Evolutionary conservation across 37 sponge, comb jelly and placozoan species (phyloP), one percentile per base, ranked within the genome.

Genomic region (Dysidea cf. avara): DNA sequence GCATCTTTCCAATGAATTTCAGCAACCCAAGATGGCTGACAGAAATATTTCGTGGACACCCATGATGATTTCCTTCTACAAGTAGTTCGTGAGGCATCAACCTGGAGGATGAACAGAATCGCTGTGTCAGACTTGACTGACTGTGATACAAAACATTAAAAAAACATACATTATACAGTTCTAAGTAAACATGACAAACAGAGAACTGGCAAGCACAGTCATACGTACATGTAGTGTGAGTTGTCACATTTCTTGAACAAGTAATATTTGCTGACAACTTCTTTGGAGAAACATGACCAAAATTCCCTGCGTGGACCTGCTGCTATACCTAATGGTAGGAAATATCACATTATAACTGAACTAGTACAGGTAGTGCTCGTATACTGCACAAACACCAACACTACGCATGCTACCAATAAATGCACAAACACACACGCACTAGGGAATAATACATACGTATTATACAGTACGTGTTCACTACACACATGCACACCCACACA

Each of bases 261-360:
- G 0, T 50, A 51, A 16, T 58, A 56, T 37, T 68, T 35, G 5
- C 36, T 53, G 0, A 56, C 76, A 11, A 86, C 46, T 26, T 49
- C 75, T 38, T 63, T 35, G 17, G 37, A 68, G 3, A 79, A 50
- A 56, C 75, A 58, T 34, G 70, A 36, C 75, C 70, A 65, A 34
- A 87, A 81, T 49, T 85, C 81, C 25, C 56, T 32, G 2, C 73
- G 64, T 17, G 81, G 77, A n/a, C 87, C 81, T 66, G 67, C 70
- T 26, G 77, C 75, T 29, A 81, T 80, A 22, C 87, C 80, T 80
- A 53, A n/a, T n/a, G n/a, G n/a, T n/a, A n/a, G n/a, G n/a, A n/a
- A n/a, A n/a, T n/a, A n/a, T n/a, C n/a, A n/a, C n/a, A n/a, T n/a
- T n/a, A n/a, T n/a, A n/a, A n/a, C n/a, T n/a, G n/a, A n/a, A n/a